Evolutionary conservation across 2,113 vertebrate species (phyloP), one percentile per base, ranked within the genome.

Genomic region (Emydura subglobosa): DNA sequence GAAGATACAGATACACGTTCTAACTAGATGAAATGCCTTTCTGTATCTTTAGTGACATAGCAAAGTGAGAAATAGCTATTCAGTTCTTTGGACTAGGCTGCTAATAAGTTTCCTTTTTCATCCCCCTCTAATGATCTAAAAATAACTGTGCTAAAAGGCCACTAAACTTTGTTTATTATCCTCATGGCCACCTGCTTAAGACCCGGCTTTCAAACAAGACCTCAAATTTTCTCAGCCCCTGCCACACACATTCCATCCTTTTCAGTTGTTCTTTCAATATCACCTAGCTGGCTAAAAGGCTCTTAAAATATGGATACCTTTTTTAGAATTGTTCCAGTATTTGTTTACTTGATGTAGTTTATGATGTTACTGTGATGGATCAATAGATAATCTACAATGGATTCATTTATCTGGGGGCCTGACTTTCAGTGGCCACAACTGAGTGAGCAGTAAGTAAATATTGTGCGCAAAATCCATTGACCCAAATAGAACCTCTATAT

Each of bases 401-500:
- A 57, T 57, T 57, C 9, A 57, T 57, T 27, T 34, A 34, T 61
- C 59, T 34, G 12, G 29, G 59, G 59, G 6, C 29, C 25, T 31
- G 59, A 34, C 59, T 61, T 61, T 61, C 47, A 47, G 12, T 61
- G 29, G 31, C 29, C 24, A 59, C 55, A 55, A 47, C 10, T 57
- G 39, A 22, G 49, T 68, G 61, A 68, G 61, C 61, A 68, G 31
- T 34, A 65, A 50, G 19, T 5, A 0, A 1, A 1, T 42, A 7
- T 68, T 27, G 42, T 29, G 25, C 6, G 55, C 82, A 53, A 55
- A 86, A 19, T 55, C 59, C n/a, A 0, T 1, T 24, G 83, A 44
- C 29, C 68, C 0, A 2, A 31, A 0, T 9, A 0, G 5, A 2
- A 5, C 1, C 11, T n/a, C 7, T 61, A 49, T 61, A 0, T 0